These are phyloP conservation scores for Vespertilio murinus DNA, from an alignment of 2,797 vertebrate species.

Conservation along the genomic window DNA sequence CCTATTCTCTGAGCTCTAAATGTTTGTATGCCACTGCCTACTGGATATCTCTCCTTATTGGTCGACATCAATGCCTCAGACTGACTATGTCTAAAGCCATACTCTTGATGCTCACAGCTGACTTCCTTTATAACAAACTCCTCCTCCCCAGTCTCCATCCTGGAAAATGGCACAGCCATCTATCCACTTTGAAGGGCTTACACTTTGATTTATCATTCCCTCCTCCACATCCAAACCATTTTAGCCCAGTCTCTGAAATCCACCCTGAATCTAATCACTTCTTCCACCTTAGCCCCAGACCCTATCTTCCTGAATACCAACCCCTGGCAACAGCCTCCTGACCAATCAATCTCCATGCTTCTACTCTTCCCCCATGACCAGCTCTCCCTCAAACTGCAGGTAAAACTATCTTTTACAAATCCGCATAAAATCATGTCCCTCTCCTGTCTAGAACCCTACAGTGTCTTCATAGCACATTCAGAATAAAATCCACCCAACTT, in stretches of 20 bases:
- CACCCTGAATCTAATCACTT: neutral
- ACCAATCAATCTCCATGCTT: neutral
- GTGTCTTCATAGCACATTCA: neutral
- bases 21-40: neutral
- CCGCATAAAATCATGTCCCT: neutral
- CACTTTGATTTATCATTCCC: neutral
- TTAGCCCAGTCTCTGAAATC: neutral
- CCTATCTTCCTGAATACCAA: neutral
- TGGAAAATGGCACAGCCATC: neutral
- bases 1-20: neutral
- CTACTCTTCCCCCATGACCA: neutral
- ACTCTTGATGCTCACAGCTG: neutral
- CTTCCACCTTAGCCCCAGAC: neutral
- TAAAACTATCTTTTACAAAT: neutral
- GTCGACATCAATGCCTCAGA: neutral
- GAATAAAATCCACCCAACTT: neutral
- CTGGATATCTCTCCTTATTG: no score
- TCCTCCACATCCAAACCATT: neutral
- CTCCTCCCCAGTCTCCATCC: neutral
- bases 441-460: neutral
- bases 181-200: neutral
- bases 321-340: neutral
- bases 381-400: neutral
- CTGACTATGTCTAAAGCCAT: neutral
- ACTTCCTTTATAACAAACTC: neutral